These are phyloP conservation scores for Ctenicera cuprea DNA, from an alignment of 2,888 invertebrate genomes.

Conservation along the genomic window DNA sequence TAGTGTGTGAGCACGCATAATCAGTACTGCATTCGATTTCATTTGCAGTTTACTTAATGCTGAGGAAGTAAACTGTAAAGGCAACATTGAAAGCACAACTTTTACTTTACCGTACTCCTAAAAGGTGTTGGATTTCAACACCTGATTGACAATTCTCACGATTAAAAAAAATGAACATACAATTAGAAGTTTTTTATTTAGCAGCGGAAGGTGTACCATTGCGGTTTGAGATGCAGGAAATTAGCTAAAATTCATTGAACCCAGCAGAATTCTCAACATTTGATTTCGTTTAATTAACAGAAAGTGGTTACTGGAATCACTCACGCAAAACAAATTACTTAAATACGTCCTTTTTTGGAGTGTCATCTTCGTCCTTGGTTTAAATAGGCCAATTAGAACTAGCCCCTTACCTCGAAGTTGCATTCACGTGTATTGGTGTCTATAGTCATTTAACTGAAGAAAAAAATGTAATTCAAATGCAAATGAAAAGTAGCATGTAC, in stretches of 20 bases:
- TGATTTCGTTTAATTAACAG: too few species aligned
- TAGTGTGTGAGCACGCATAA: constrained; percentile 18
- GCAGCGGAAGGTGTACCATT: neutral
- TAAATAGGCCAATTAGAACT: constrained; percentile 3
- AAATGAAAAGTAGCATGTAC: too few species aligned
- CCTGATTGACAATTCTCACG: neutral
- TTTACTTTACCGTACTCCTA: constrained; percentile 23
- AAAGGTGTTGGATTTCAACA: constrained; percentile 10
- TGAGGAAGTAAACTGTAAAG: constrained; percentile 9
- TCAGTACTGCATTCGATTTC: constrained; percentile 13
- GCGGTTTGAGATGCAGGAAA: neutral
- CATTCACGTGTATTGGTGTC: too few species aligned
- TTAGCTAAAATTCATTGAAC: too few species aligned
- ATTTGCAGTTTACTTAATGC: constrained; percentile 25
- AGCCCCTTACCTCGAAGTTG: constrained; percentile 16
- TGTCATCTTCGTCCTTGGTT: constrained; percentile 12
- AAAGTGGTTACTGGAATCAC: too few species aligned
- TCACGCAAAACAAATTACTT: constrained; percentile 3
- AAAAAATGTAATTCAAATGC: too few species aligned
- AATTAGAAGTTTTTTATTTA: neutral
- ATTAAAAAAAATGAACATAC: neutral
- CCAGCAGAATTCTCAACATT: too few species aligned
- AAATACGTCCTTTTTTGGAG: constrained; percentile 18
- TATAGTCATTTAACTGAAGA: too few species aligned
- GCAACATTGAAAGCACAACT: constrained; percentile 32